phyloP scores from a whole-genome alignment of 2,888 invertebrate species.

The Hirtodrosophila alboralis region DNA sequence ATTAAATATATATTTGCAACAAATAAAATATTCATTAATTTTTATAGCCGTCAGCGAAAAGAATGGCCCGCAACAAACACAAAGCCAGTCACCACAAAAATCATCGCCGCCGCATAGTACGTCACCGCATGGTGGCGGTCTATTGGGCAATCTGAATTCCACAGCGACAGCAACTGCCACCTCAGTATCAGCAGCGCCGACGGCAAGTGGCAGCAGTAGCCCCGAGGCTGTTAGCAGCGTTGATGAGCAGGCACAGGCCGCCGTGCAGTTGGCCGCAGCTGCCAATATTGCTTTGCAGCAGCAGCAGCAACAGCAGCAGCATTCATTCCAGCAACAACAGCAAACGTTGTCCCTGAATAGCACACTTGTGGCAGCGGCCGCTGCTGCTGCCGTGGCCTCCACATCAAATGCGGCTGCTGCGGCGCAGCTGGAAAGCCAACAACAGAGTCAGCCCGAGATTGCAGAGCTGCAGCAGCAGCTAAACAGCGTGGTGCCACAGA shows the following conservation, averaged over 20 bases:
- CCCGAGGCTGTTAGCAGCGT: constrained; percentile 62
- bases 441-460: constrained; percentile 66
- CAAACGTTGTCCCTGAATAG: constrained; percentile 81
- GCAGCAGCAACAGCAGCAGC: constrained; percentile 81
- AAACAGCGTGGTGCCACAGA: constrained; percentile 73
- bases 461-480: constrained; percentile 77
- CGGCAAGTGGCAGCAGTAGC: constrained; percentile 71
- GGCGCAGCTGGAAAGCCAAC: constrained; percentile 69
- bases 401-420: constrained; percentile 70
- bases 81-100: constrained; percentile 71
- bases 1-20: too few species aligned
- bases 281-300: constrained; percentile 83
- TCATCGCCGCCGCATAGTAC: constrained; percentile 79
- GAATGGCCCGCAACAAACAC: constrained; percentile 82
- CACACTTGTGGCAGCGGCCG: constrained; percentile 74
- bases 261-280: constrained; percentile 79
- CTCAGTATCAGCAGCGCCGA: constrained; percentile 73
- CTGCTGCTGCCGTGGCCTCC: constrained; percentile 74
- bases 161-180: constrained; percentile 75
- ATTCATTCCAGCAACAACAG: constrained; percentile 82
- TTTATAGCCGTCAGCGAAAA: constrained; percentile 80
- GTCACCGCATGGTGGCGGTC: constrained; percentile 64
- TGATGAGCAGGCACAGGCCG: constrained; percentile 76
- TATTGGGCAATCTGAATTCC: constrained; percentile 79
- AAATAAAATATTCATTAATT: too few species aligned